Percentiles rank a stretch among this genome's conserved stretches.
Conservation (phyloP, 1,140 invertebrate species). For the Lucilia cuprina region DNA sequence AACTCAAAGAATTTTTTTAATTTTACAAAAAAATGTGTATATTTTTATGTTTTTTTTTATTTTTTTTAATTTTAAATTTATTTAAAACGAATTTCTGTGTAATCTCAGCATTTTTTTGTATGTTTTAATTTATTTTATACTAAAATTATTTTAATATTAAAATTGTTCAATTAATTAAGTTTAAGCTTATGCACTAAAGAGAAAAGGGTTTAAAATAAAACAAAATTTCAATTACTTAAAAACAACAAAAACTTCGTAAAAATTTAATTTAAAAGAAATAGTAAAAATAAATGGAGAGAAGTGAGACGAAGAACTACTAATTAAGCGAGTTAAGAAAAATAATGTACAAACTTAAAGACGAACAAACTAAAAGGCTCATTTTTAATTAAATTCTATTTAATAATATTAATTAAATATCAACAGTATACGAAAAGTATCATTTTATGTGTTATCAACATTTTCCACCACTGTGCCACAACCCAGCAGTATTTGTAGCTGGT, state of each 20-base stretch:
- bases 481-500: too few relatives aligned
- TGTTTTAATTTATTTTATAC: background rate
- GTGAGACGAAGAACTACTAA: background rate
- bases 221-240: background rate
- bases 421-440: slow-evolving; percentile 33
- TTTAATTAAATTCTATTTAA: slow-evolving; percentile 7
- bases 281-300: background rate
- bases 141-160: background rate
- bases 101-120: background rate
- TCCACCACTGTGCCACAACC: background rate
- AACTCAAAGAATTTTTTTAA: background rate
- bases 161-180: background rate
- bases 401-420: slow-evolving; percentile 27
- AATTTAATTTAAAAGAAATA: background rate
- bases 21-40: background rate
- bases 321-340: background rate
- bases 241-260: background rate
- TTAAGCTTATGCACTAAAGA: background rate
- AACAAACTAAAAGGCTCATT: background rate
- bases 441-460: background rate
- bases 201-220: background rate
- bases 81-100: background rate
- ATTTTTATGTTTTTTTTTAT: background rate
- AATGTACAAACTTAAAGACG: background rate
- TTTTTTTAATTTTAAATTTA: background rate